A percentile compares a stretch with the other conserved stretches of the same genome.
These are phyloP conservation scores for Heliconius ismenius DNA, from an alignment of 2,888 invertebrate species.

Conservation along the genomic window DNA sequence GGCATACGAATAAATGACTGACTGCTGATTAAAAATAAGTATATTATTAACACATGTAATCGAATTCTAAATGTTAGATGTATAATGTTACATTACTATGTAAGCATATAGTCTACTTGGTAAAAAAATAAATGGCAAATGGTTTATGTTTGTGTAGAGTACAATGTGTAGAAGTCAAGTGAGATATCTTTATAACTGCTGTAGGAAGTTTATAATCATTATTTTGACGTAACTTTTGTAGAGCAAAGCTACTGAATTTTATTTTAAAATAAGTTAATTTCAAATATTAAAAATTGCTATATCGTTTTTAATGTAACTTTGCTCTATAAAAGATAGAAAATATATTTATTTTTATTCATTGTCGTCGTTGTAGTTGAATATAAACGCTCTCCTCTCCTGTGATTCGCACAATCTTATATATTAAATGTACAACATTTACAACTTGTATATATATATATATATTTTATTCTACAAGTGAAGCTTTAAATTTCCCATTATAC, in stretches of 20 bases:
- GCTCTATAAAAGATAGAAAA: background rate
- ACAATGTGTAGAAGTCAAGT: constrained; percentile 53
- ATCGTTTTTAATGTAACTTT: background rate
- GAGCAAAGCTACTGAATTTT: background rate
- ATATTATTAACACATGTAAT: constrained; percentile 46
- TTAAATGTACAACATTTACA: constrained; percentile 35
- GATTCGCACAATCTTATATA: constrained; percentile 37
- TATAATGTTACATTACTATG: constrained; percentile 43
- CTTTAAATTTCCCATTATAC: constrained; percentile 47
- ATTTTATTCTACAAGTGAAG: constrained; percentile 44
- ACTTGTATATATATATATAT: constrained; percentile 34
- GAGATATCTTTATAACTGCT: constrained; percentile 42
- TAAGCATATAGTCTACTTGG: constrained; percentile 41
- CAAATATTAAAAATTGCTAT: background rate
- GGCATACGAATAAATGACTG: constrained; percentile 45
- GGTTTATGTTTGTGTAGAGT: constrained; percentile 48
- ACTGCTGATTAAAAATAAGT: constrained; percentile 43
- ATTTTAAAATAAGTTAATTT: background rate
- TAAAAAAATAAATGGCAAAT: constrained; percentile 37
- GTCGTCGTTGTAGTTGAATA: constrained; percentile 14
- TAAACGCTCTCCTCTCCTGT: constrained; percentile 36
- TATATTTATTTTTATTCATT: constrained; percentile 17
- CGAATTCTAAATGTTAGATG: constrained; percentile 51
- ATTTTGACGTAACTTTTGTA: background rate
- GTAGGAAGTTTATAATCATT: background rate